Evolutionary conservation across 2,888 invertebrate species (phyloP).

Genomic region (Caenorhabditis japonica): DNA sequence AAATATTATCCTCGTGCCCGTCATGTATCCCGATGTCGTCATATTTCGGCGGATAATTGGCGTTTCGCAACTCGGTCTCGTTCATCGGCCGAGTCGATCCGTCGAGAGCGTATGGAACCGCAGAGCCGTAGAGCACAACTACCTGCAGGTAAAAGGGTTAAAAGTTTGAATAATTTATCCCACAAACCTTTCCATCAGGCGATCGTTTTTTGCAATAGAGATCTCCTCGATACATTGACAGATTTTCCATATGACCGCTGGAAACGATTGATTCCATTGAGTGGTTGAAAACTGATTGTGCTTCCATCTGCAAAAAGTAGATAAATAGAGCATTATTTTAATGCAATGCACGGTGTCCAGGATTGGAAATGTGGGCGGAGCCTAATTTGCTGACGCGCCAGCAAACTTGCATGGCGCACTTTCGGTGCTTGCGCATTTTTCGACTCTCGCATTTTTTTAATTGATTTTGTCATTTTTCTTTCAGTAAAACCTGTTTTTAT

Average conservation of each 20-base stretch:
- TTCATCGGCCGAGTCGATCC: slow-evolving; percentile 41
- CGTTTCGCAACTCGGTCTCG: slow-evolving; percentile 18
- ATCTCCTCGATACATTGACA: slow-evolving; percentile 38
- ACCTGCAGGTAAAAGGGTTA: slow-evolving; percentile 2
- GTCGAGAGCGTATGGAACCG: slow-evolving; percentile 35
- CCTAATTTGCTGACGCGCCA: no score
- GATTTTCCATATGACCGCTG: slow-evolving; percentile 42
- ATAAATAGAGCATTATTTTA: no score
- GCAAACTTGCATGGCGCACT: no score
- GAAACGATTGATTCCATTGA: slow-evolving; percentile 48
- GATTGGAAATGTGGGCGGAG: no score
- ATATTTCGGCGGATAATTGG: slow-evolving; percentile 32
- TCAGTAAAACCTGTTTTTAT: no score
- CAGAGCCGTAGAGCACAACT: slow-evolving; percentile 37
- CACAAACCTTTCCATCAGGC: slow-evolving; percentile 42
- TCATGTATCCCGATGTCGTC: slow-evolving; percentile 30
- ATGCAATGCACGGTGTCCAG: no score
- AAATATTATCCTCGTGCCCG: slow-evolving; percentile 43
- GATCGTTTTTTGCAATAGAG: slow-evolving; percentile 44
- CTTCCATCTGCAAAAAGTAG: slow-evolving; percentile 28
- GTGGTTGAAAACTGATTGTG: slow-evolving; percentile 35
- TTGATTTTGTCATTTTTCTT: no score
- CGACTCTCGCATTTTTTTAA: no score
- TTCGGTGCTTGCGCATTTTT: no score
- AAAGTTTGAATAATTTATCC: not conserved